Evolutionary conservation across 1,140 invertebrate species (phyloP), one percentile per base, ranked within the genome.

Genomic region (Trypoxylus dichotomus): DNA sequence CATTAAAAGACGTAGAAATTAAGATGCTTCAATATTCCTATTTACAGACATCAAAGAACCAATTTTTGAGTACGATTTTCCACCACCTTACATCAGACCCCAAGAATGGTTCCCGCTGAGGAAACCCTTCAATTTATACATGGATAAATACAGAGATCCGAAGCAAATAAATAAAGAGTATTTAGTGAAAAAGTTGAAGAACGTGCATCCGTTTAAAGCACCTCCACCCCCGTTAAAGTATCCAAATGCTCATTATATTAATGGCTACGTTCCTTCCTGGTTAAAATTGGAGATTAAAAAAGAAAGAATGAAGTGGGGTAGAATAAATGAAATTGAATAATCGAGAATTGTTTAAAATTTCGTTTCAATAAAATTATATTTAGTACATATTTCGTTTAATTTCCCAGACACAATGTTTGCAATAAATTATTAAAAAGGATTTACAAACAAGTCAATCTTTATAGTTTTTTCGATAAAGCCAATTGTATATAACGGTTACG

Each of bases 51-150:
- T 88, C 76, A 91, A 90, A 79, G 90, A 92, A 83, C 91, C 91
- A 75, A 87, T 91, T 13, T 99, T 93, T 87, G 96, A 97, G 82
- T 99, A 98, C 85, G 93, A 97, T 83, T 97, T 97, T 85, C 92
- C 92, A 13, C 85, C 90, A 80, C 90, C 91, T 0, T 94, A 95
- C 81, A 87, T 94, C 42, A 89, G 88, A 32, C 89, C 90, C 74
- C 96, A 98, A 86, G 88, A 89, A 81, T 95, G 93, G 92, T 97
- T 93, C 83, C 97, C 97, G 0, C 84, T 91, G 41, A 91, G 88
- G 81, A 83, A 94, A 86, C 90, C 97, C 3, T 98, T 99, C 83
- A 95, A 95, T 86, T 79, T 93, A 72, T 98, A 98, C 87, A 88
- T 98, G 89, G 97, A 99, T 84, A 92, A 91, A 82, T 97, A 98